These are phyloP conservation scores for Cinclus mexicanus DNA, from an alignment of 2,113 vertebrate species.

Conservation along the genomic window DNA sequence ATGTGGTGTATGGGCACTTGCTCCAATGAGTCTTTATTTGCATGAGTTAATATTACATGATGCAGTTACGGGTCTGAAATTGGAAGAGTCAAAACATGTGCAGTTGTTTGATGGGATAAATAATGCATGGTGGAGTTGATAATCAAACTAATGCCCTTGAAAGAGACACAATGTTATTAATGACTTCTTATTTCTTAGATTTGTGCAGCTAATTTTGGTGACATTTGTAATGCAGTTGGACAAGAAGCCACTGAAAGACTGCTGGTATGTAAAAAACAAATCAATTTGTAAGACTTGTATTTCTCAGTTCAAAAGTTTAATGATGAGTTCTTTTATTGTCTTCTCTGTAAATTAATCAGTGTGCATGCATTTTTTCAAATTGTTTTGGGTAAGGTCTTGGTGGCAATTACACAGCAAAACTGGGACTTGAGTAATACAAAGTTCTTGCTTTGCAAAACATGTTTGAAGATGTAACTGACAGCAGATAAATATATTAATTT, in stretches of 20 bases:
- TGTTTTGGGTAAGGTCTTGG: not conserved
- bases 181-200: constrained; percentile 73
- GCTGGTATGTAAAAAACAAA: constrained; percentile 77
- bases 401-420: not conserved
- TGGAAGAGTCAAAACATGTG: not conserved
- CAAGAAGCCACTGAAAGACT: constrained; percentile 90
- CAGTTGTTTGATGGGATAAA: not conserved
- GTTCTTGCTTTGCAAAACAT: not conserved
- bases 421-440: not conserved
- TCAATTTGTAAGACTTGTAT: not conserved
- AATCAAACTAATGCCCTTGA: not conserved
- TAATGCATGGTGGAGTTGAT: not conserved
- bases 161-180: not conserved
- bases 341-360: not conserved
- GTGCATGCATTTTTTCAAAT: not conserved
- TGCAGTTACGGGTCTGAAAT: not conserved
- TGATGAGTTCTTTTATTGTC: not conserved
- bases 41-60: not conserved
- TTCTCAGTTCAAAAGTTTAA: not conserved
- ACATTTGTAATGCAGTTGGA: constrained; percentile 89
- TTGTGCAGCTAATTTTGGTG: constrained; percentile 89
- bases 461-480: not conserved
- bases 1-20: not conserved
- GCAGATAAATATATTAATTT: too few species aligned
- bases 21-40: not conserved